Percentiles rank a stretch among this genome's conserved stretches.
These are phyloP conservation scores for Apodemia zela DNA, from an alignment of 2,888 invertebrate genomes.

Conservation along the genomic window DNA sequence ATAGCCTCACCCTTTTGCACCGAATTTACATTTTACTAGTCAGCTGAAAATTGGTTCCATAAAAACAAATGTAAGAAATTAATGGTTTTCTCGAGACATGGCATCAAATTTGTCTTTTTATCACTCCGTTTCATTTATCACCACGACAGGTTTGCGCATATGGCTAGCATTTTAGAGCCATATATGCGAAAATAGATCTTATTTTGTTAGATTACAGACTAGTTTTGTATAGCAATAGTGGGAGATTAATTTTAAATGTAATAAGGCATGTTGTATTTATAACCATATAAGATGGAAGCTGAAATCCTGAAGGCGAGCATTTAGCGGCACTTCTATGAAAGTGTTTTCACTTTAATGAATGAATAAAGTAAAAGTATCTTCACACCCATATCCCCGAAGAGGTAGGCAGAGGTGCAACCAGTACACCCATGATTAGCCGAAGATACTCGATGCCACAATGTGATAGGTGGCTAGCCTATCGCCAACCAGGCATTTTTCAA, in stretches of 20 bases:
- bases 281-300: constrained; percentile 4
- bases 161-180: background rate
- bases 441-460: too few relatives aligned
- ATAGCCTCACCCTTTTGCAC: background rate
- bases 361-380: background rate
- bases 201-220: background rate
- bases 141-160: constrained; percentile 33
- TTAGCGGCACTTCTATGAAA: background rate
- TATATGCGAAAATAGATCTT: background rate
- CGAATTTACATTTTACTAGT: background rate
- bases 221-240: background rate
- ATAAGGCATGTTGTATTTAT: constrained; percentile 10
- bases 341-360: background rate
- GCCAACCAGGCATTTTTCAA: too few relatives aligned
- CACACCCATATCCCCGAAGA: too few relatives aligned
- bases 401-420: too few relatives aligned
- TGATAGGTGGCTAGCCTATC: too few relatives aligned
- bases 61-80: constrained; percentile 42
- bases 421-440: too few relatives aligned
- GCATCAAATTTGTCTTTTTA: constrained; percentile 59
- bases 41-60: constrained; percentile 22
- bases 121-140: constrained; percentile 51
- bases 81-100: constrained; percentile 39
- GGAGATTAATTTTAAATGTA: constrained; percentile 13
- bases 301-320: background rate